A percentile compares a stretch with the other conserved stretches of the same genome.
Evolutionary conservation across 2,113 vertebrate species (phyloP).

Genomic region (Donacobius atricapilla): DNA sequence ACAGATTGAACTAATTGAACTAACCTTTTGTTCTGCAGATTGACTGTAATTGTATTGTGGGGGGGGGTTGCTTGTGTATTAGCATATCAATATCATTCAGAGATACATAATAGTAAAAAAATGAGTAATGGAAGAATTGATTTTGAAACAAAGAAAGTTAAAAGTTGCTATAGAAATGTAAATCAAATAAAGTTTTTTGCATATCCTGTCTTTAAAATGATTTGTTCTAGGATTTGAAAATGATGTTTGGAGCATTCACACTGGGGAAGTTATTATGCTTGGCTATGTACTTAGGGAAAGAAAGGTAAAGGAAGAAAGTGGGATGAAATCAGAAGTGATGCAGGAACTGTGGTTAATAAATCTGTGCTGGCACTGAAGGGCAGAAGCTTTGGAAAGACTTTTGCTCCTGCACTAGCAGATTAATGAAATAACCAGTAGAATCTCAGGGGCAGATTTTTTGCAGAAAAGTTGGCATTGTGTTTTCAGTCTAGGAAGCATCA

Average conservation of each 20-base stretch:
- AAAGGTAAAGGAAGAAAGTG: background rate
- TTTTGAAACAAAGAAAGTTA: background rate
- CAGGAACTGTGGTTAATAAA: background rate
- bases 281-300: background rate
- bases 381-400: background rate
- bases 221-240: background rate
- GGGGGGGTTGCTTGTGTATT: background rate
- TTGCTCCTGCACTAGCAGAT: background rate
- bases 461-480: background rate
- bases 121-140: background rate
- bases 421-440: background rate
- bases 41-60: background rate
- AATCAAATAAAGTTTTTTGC: background rate
- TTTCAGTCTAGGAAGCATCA: background rate
- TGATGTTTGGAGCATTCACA: background rate
- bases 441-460: background rate
- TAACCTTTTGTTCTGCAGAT: background rate
- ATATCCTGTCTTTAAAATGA: background rate
- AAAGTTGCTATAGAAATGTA: background rate
- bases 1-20: background rate
- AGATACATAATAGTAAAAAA: background rate
- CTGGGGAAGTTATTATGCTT: background rate
- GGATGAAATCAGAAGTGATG: background rate
- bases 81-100: background rate
- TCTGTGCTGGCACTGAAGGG: background rate